Evolutionary conservation across 2,888 invertebrate genomes (phyloP), one percentile per base, ranked within the genome.

Genomic region (Epinotia bilunana): DNA sequence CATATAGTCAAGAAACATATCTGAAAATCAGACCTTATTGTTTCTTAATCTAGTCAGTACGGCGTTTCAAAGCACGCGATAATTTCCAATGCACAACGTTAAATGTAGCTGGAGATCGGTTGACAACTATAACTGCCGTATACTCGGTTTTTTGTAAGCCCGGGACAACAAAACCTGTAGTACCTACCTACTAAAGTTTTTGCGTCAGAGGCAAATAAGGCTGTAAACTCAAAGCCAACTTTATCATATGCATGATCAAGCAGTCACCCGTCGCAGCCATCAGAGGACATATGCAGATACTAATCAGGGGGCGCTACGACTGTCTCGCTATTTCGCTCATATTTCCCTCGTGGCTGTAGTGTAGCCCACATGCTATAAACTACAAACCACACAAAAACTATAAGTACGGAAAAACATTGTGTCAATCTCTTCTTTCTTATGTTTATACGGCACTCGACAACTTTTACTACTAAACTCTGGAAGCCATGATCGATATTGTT

Each of bases 261-360:
- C 53, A 53, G 46, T 13, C 18, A n/a, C 20, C 16, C 9, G n/a
- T n/a, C n/a, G 20, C 23, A 28, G 28, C n/a, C n/a, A 49, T 49
- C 46, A 28, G n/a, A 53, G n/a, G n/a, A 53, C 7, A n/a, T n/a
- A 49, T n/a, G 49, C 46, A 16, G 7, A 49, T 64, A 49, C 64
- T 64, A 64, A 64, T 46, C 64, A 64, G 28, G 49, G 16, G 28
- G 16, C 49, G 16, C n/a, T 49, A 64, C 49, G 28, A 49, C 49
- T 53, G n/a, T 6, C n/a, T 7, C n/a, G 28, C 28, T 64, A 28
- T 49, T 64, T 49, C 23, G 64, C 64, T n/a, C 46, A 16, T 64
- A 64, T 64, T 64, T 64, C 64, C 49, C 64, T 20, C 28, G 49
- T 9, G 49, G 11, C 64, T 28, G 16, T 28, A 49, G 49, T 28